A percentile compares a stretch with the other conserved stretches of the same genome.
Conservation (phyloP, 2,113 vertebrate species). For the Cephalopholis sonnerati region DNA sequence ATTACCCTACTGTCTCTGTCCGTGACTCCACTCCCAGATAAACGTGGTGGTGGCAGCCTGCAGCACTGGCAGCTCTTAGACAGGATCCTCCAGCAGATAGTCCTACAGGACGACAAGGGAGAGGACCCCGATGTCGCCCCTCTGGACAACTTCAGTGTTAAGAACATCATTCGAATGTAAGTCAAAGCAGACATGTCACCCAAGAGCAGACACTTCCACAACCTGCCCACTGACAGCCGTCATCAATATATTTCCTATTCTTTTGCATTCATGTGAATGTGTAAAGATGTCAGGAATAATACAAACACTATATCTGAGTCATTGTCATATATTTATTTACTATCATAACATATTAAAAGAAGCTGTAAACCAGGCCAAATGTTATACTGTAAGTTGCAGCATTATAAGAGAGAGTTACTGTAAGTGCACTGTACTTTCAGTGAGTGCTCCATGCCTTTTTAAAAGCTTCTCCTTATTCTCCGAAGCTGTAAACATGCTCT, state of each 20-base stretch:
- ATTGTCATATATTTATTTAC: not conserved
- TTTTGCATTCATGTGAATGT: not conserved
- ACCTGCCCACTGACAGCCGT: not conserved
- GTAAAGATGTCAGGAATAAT: not conserved
- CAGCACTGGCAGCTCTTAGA: constrained; percentile 98
- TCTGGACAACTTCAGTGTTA: constrained; percentile 97
- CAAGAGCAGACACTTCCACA: not conserved
- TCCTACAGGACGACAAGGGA: constrained; percentile 95
- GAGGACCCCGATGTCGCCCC: constrained; percentile 93
- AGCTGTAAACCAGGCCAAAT: not conserved
- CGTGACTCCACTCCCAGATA: constrained; percentile 84
- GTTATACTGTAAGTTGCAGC: not conserved
- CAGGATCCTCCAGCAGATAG: constrained; percentile 96
- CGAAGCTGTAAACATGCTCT: not conserved
- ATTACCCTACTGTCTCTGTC: not conserved
- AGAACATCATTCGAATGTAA: constrained; percentile 98
- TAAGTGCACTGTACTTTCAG: not conserved
- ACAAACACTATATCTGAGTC: not conserved
- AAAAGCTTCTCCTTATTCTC: constrained; percentile 10
- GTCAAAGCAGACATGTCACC: not conserved
- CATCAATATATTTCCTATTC: not conserved
- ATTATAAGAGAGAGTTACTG: not conserved
- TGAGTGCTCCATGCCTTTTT: not conserved
- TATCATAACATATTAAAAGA: no score
- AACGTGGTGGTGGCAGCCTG: constrained; percentile 89